Conservation (phyloP, 2,888 invertebrate species). For the Trichopoda pennipes region DNA sequence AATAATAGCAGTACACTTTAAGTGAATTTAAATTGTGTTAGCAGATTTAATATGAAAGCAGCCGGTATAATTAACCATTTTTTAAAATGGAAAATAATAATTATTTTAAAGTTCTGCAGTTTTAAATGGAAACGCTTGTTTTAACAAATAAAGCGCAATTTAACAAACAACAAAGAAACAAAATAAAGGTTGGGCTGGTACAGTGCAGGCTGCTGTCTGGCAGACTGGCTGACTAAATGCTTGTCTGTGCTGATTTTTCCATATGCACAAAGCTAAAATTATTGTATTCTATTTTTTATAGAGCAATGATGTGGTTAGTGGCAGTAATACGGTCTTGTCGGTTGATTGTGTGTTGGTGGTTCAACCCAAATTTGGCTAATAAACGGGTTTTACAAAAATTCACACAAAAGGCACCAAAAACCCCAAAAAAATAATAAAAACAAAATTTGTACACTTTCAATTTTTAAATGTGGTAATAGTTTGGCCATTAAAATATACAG, state of each 20-base stretch:
- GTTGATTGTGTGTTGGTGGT: constrained; percentile 65
- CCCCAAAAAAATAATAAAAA: constrained; percentile 30
- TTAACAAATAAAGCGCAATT: constrained; percentile 51
- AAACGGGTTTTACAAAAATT: constrained; percentile 69
- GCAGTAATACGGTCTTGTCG: constrained; percentile 54
- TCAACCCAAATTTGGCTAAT: constrained; percentile 69
- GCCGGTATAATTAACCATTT: too few species aligned
- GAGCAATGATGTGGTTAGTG: constrained; percentile 65
- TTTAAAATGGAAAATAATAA: neutral
- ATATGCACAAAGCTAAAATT: constrained; percentile 16
- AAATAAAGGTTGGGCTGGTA: constrained; percentile 65
- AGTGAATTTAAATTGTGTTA: too few species aligned
- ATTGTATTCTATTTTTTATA: constrained; percentile 60
- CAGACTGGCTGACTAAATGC: constrained; percentile 33
- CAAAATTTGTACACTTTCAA: constrained; percentile 66
- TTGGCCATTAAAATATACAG: constrained; percentile 14
- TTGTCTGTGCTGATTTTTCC: constrained; percentile 44
- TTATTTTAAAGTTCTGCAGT: constrained; percentile 42
- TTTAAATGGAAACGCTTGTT: constrained; percentile 50
- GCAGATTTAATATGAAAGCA: too few species aligned
- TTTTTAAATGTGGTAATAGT: constrained; percentile 62
- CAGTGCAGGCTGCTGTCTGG: constrained; percentile 28
- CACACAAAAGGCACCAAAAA: constrained; percentile 54
- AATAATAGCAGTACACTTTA: too few species aligned
- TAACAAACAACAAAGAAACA: constrained; percentile 37